A percentile compares a stretch with the other conserved stretches of the same genome.
These are phyloP conservation scores for Eupithecia exiguata DNA, from an alignment of 2,888 invertebrate genomes.

Conservation along the genomic window DNA sequence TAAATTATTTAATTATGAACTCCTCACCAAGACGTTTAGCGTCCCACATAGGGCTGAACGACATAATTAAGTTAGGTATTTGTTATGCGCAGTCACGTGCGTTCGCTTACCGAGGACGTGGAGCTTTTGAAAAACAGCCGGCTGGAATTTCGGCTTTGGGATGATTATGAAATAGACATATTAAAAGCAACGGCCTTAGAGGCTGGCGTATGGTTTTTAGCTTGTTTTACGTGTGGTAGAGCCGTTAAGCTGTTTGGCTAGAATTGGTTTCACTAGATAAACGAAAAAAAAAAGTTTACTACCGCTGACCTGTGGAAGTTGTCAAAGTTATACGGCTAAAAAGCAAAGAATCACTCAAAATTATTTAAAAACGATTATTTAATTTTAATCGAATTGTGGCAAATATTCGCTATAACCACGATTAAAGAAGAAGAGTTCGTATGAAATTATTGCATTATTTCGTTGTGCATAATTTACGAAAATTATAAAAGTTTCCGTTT, in stretches of 20 bases:
- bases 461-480: too few relatives aligned
- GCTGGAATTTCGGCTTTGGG: neutral
- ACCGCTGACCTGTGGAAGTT: neutral
- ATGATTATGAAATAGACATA: conserved; percentile 10
- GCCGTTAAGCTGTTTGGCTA: neutral
- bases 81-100: conserved; percentile 69
- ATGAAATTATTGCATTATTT: too few relatives aligned
- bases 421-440: neutral
- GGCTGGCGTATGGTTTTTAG: neutral
- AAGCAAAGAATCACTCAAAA: neutral
- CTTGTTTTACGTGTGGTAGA: neutral
- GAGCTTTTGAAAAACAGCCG: conserved; percentile 35
- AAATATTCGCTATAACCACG: neutral
- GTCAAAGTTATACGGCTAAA: neutral
- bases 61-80: conserved; percentile 72
- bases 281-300: neutral
- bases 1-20: conserved; percentile 41
- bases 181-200: conserved; percentile 4
- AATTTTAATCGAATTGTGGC: neutral
- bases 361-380: neutral
- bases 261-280: neutral
- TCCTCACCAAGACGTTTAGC: conserved; percentile 69
- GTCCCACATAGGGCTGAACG: conserved; percentile 69
- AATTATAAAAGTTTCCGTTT: too few relatives aligned
- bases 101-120: conserved; percentile 44